Conservation (phyloP, 2,797 vertebrate species). For the Picus viridis region DNA sequence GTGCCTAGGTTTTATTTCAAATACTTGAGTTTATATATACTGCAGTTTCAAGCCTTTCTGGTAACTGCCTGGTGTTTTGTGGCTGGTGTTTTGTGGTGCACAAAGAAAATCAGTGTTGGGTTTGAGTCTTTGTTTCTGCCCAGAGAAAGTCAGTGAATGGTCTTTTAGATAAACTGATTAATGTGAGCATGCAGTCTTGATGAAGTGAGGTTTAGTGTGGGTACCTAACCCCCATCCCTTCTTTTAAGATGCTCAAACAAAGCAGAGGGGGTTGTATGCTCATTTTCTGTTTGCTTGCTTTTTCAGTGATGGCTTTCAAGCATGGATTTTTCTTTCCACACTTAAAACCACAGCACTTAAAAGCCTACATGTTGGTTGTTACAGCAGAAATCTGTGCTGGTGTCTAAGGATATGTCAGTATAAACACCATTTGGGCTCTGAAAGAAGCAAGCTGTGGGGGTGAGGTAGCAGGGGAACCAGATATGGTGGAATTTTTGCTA, state of each 20-base stretch:
- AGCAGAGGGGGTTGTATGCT: neutral
- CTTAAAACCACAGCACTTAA: neutral
- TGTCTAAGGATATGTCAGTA: neutral
- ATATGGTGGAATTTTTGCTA: neutral
- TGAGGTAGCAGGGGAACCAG: too few species aligned
- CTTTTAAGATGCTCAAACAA: neutral
- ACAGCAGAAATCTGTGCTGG: rapidly evolving
- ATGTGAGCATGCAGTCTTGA: neutral
- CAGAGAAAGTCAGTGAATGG: neutral
- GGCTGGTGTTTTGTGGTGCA: neutral
- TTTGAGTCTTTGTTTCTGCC: neutral
- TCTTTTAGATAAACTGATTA: neutral
- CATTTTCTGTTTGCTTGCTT: neutral
- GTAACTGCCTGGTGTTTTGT: neutral
- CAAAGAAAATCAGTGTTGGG: neutral
- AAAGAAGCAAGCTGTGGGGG: rapidly evolving
- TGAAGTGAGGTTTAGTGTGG: neutral
- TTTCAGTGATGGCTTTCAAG: neutral
- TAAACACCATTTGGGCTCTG: rapidly evolving
- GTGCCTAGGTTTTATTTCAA: neutral
- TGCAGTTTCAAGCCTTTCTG: neutral
- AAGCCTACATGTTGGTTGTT: rapidly evolving
- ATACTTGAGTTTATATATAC: neutral
- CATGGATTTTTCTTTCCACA: neutral
- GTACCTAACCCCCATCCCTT: neutral